Percentiles rank a stretch among this genome's conserved stretches.
phyloP scores from a whole-genome alignment of 2,888 invertebrate genomes.

The Neoaliturus tenellus region DNA sequence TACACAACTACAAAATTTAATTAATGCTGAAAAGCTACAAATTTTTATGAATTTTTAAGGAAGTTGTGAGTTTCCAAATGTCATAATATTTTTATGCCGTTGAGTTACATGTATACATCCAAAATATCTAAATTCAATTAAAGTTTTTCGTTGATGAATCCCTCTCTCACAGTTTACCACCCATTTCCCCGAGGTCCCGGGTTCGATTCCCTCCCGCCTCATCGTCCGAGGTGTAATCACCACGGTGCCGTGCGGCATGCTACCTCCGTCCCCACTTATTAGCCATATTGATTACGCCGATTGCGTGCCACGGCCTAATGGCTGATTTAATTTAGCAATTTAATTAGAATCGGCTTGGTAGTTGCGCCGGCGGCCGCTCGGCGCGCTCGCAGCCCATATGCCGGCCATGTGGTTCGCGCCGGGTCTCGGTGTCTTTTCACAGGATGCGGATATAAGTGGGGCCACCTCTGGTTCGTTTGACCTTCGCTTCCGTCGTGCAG shows the following conservation, averaged over 20 bases:
- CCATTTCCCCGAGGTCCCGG: too few relatives aligned
- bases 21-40: too few relatives aligned
- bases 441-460: conserved; percentile 13
- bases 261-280: not conserved
- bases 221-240: not conserved
- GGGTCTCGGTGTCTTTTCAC: conserved; percentile 15
- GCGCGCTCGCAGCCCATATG: too few relatives aligned
- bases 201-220: too few relatives aligned
- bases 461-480: not conserved
- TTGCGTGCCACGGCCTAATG: conserved; percentile 13
- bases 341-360: not conserved
- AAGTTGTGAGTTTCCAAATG: too few relatives aligned
- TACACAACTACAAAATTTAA: too few relatives aligned
- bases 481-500: not conserved
- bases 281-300: conserved; percentile 10
- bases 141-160: too few relatives aligned
- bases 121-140: too few relatives aligned
- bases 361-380: not conserved
- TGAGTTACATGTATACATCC: too few relatives aligned
- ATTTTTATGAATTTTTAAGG: too few relatives aligned
- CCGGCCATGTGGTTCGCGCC: conserved; percentile 1
- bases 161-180: too few relatives aligned
- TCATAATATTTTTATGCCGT: too few relatives aligned
- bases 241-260: not conserved
- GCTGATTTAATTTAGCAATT: conserved; percentile 44